Evolutionary conservation across 2,113 vertebrate genomes (phyloP), one percentile per base, ranked within the genome.

Genomic region (Etheostoma spectabile): DNA sequence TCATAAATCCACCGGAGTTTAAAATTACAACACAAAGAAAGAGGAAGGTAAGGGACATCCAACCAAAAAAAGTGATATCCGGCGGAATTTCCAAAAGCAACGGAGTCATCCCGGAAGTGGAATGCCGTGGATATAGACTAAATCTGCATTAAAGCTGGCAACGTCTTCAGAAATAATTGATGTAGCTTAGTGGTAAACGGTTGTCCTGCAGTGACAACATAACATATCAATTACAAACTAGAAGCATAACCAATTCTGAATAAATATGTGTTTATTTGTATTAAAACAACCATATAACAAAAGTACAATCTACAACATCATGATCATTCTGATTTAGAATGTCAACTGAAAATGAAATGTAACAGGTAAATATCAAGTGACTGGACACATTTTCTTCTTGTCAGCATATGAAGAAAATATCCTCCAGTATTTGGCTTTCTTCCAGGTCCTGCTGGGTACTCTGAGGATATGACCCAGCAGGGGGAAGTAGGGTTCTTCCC

Each of bases 391-490:
- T 48, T 35, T 73, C 46, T 46, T 24, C 56, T 55, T 64, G 68
- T 93, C 85, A 94, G 95, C 95, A 98, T 92, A 99, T 97, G 88
- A 99, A 99, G 95, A 99, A 99, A 77, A 99, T 97, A 48, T 99
- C 97, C 86, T 99, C 96, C 0, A 99, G 94, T 52, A 99, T 97
- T 52, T 89, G 95, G 74, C 95, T 96, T 92, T 99, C 98, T 73
- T 98, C 96, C 56, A 96, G 86, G 38, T 92, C 93, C 59, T 80
- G 94, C 12, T 45, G 93, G 68, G 70, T 88, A 70, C 69, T 83
- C 86, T 86, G 93, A 11, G 63, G 74, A 0, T 76, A 78, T 60
- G 80, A 0, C 70, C 86, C 55, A 27, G 45, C 72, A 10, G 86
- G 81, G 38, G 86, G 87, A 42, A 0, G 13, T 53, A 49, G 42